Percentiles rank a stretch among this genome's conserved stretches.
phyloP scores from a whole-genome alignment of 2,797 vertebrate genomes.

The Champsocephalus gunnari region DNA sequence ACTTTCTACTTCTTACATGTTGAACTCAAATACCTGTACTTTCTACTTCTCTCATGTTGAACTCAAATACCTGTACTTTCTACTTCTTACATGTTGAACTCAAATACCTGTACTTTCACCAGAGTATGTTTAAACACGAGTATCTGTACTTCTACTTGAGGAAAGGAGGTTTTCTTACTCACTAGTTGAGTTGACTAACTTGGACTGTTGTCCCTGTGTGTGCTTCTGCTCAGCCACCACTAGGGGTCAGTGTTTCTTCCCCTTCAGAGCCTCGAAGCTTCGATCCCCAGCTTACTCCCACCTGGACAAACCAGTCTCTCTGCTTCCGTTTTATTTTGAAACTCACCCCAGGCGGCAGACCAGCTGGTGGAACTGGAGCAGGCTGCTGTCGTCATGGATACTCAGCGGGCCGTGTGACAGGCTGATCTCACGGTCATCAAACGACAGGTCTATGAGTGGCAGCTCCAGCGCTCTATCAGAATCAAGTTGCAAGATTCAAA shows the following conservation, averaged over 20 bases:
- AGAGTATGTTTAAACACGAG: no score
- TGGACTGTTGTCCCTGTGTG: neutral
- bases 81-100: no score
- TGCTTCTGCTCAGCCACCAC: constrained; percentile 31
- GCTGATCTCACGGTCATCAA: constrained; percentile 93
- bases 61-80: no score
- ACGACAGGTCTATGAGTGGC: constrained; percentile 92
- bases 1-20: no score
- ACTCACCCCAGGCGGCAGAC: constrained; percentile 91
- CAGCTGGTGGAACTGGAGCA: constrained; percentile 92
- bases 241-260: constrained; percentile 49
- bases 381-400: constrained; percentile 86
- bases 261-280: no score
- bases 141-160: no score
- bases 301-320: constrained; percentile 35
- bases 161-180: no score
- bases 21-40: no score
- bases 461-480: constrained; percentile 87
- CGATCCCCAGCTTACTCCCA: neutral
- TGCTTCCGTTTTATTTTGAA: constrained; percentile 60
- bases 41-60: no score
- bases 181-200: no score
- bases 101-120: no score
- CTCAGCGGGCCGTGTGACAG: constrained; percentile 90
- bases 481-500: no score